Evolutionary conservation across 2,888 invertebrate species (phyloP).

Genomic region (Molanna angustata): DNA sequence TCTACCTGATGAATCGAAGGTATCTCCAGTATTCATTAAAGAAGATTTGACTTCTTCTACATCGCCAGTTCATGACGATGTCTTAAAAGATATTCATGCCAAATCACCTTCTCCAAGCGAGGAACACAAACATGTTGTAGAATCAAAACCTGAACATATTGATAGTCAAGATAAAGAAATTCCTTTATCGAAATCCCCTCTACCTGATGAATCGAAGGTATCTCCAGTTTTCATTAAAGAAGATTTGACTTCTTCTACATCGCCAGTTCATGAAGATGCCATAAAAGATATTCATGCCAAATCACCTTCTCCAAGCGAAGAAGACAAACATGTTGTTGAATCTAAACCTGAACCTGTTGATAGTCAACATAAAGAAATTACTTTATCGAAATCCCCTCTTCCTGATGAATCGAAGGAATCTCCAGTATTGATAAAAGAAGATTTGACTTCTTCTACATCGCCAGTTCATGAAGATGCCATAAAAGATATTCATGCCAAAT

Average conservation of each 20-base stretch:
- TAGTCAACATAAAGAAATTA: neutral
- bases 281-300: neutral
- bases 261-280: neutral
- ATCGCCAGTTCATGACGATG: neutral
- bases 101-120: neutral
- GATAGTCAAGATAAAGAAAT: neutral
- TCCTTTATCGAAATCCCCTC: neutral
- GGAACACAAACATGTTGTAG: neutral
- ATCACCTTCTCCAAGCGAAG: neutral
- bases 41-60: no score
- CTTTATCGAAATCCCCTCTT: neutral
- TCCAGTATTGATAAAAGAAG: neutral
- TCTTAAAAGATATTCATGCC: neutral
- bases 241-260: neutral
- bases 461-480: neutral
- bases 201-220: neutral
- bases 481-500: neutral
- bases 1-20: neutral
- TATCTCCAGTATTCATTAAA: neutral
- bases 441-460: no score
- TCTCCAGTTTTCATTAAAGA: no score
- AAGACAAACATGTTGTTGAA: neutral
- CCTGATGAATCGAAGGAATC: neutral
- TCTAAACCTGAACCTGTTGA: neutral
- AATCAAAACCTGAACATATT: neutral